phyloP scores from a whole-genome alignment of 2,113 vertebrate genomes.

The Rhabdomys dilectus region DNA sequence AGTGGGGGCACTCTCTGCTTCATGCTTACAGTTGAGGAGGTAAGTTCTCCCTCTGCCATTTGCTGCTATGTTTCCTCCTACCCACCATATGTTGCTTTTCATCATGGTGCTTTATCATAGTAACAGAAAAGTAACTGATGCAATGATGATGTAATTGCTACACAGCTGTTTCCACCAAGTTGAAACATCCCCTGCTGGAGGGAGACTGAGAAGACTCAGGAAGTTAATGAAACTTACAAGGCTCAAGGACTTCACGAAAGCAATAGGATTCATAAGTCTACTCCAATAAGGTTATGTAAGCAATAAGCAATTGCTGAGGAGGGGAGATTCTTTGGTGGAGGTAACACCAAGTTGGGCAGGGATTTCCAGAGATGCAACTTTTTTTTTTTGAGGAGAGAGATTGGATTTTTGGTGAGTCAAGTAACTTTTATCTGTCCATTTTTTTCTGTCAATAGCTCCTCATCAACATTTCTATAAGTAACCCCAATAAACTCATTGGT shows the following conservation, averaged over 20 bases:
- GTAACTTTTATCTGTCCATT: neutral
- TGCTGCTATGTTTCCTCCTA: neutral
- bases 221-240: neutral
- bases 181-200: neutral
- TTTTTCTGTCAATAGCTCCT: neutral
- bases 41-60: neutral
- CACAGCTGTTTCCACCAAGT: neutral
- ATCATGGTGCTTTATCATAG: neutral
- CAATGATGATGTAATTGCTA: neutral
- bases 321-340: neutral
- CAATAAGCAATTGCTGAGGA: neutral
- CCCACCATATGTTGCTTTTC: neutral
- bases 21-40: neutral
- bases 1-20: neutral
- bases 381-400: neutral
- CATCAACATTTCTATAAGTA: neutral
- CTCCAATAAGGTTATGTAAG: neutral
- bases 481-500: neutral
- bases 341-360: neutral
- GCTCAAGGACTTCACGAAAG: neutral
- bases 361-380: neutral
- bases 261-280: neutral
- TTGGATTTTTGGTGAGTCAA: no score
- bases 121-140: neutral
- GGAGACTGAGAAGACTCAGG: neutral